Evolutionary conservation across 2,113 vertebrate species (phyloP).

Genomic region (Salvelinus fontinalis): DNA sequence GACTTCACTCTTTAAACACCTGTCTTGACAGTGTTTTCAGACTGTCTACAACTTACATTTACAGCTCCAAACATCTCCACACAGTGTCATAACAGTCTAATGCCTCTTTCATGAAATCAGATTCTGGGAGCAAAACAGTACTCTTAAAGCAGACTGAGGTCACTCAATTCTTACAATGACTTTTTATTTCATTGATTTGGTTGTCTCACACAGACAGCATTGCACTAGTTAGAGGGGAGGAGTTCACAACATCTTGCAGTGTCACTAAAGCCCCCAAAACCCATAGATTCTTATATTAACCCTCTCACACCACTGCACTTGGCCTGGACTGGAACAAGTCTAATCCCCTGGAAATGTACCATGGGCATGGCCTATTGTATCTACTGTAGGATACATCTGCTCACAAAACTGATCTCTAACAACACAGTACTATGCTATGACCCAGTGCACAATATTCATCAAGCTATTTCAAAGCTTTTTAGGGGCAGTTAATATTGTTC

Average conservation of each 20-base stretch:
- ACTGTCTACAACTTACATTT: not conserved
- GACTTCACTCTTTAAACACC: not conserved
- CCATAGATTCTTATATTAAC: constrained; percentile 23
- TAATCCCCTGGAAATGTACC: constrained; percentile 56
- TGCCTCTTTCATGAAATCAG: too few species aligned
- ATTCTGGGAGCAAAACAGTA: too few species aligned
- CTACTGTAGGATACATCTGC: constrained; percentile 57
- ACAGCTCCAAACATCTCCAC: too few species aligned
- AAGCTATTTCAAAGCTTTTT: not conserved
- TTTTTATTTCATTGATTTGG: too few species aligned
- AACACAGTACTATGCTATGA: not conserved
- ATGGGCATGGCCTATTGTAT: constrained; percentile 30
- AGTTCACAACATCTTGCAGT: not conserved
- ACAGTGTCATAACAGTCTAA: too few species aligned
- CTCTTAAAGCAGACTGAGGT: too few species aligned
- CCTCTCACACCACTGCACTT: constrained; percentile 26
- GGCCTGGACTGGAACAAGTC: constrained; percentile 33
- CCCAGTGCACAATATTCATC: not conserved
- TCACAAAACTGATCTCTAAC: constrained; percentile 54
- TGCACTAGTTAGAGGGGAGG: not conserved
- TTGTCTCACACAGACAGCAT: not conserved
- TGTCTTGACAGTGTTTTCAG: not conserved
- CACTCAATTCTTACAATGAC: too few species aligned
- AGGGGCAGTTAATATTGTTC: not conserved
- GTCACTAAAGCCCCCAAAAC: not conserved